Evolutionary conservation across 2,888 invertebrate genomes (phyloP), one percentile per base, ranked within the genome.

Genomic region (Trissolcus brochymenae): DNA sequence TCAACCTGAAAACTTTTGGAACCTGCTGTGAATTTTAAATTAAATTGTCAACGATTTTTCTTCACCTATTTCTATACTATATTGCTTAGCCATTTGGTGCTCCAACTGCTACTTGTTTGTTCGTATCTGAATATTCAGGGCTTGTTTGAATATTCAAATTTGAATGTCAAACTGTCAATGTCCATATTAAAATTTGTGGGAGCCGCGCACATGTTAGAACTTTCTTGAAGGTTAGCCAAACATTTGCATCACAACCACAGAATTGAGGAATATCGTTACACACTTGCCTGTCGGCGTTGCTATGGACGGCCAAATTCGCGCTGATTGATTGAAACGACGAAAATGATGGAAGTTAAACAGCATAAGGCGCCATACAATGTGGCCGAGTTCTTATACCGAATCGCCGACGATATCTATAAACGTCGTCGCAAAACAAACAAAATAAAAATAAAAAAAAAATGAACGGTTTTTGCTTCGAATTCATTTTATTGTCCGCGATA

Each of bases 101-200:
- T 35, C 35, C 35, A 35, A 35, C 35, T 35, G 35, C 35, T 68
- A 68, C 51, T 59, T 67, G 74, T 29, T 67, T 62, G 57, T 74
- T 74, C 57, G n/a, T 46, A 74, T 74, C 53, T 74, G 62, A 72
- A 72, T 72, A 65, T 62, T 72, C 66, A 66, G 66, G 66, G 50
- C 55, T 40, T 55, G 60, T 41, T 66, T 73, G 73, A 75, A 75
- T 75, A 75, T 75, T 67, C 40, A 75, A 57, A 75, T 75, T 68
- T 35, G 35, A 62, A 57, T 68, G 74, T 75, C 74, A 75, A 75
- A 56, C 67, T 54, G 57, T 75, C 62, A 51, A 51, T 62, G 62
- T 67, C 62, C 29, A 64, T 75, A 75, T 75, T 75, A 68, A 62
- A 75, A 75, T 67, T 46, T 46, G 61, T 16, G 56, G 66, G 66